phyloP scores from a whole-genome alignment of 2,797 vertebrate species.

The Smutsia temminckii region DNA sequence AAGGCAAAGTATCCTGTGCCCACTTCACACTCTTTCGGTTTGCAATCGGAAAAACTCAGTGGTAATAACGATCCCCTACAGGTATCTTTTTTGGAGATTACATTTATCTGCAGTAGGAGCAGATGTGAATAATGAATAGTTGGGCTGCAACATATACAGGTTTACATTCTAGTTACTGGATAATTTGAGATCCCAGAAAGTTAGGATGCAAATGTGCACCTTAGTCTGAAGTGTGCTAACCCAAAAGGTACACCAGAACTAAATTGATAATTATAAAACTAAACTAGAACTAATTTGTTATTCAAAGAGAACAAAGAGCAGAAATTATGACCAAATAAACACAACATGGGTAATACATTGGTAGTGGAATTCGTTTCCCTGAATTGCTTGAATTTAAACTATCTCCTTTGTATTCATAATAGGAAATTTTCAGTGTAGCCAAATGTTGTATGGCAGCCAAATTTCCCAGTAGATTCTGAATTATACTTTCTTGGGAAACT shows the following conservation, averaged over 20 bases:
- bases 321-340: not conserved
- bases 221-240: not conserved
- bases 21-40: not conserved
- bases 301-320: constrained; percentile 2
- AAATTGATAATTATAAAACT: not conserved
- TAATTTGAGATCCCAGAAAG: not conserved
- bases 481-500: not conserved
- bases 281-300: not conserved
- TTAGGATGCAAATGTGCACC: not conserved
- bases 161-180: not conserved
- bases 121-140: not conserved
- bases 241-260: not conserved
- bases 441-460: not conserved
- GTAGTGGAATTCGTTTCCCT: not conserved
- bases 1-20: not conserved
- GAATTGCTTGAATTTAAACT: constrained; percentile 14
- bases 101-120: not conserved
- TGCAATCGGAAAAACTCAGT: not conserved
- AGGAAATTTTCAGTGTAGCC: not conserved
- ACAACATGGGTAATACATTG: not conserved
- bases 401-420: not conserved
- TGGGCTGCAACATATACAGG: not conserved
- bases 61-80: not conserved
- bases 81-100: not conserved
- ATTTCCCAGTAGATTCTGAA: not conserved